Conservation (phyloP, 1,140 invertebrate species). For the Drosophila arawakana region DNA sequence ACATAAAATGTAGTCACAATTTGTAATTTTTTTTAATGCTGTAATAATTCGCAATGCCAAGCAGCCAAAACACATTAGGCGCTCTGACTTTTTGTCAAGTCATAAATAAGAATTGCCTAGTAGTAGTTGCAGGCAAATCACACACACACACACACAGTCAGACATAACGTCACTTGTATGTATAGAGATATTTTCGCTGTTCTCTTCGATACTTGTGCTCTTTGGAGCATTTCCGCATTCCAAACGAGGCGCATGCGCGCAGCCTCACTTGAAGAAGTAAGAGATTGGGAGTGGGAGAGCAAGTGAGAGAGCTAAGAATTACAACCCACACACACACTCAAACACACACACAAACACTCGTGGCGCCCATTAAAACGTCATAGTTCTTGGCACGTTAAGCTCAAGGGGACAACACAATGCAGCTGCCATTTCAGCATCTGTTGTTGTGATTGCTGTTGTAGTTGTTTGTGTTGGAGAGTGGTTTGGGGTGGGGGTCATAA, state of each 20-base stretch:
- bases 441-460: constrained; percentile 1
- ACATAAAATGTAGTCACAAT: not conserved
- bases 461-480: not conserved
- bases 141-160: no score
- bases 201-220: constrained; percentile 1
- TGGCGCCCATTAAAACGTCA: constrained; percentile 75
- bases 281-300: not conserved
- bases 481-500: constrained; percentile 30
- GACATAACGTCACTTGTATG: not conserved
- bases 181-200: not conserved
- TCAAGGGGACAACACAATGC: constrained; percentile 46
- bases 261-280: constrained; percentile 14
- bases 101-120: constrained; percentile 22
- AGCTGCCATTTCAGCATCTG: constrained; percentile 40
- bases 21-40: not conserved
- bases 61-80: not conserved
- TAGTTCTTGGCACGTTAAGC: constrained; percentile 56
- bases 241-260: constrained; percentile 42
- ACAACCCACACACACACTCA: constrained; percentile 49
- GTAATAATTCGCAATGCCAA: no score
- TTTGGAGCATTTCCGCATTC: constrained; percentile 72
- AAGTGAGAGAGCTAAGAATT: constrained; percentile 3
- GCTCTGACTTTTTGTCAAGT: constrained; percentile 2
- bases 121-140: not conserved
- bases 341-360: constrained; percentile 28